These are phyloP conservation scores for Dicentrarchus labrax DNA, from an alignment of 2,113 vertebrate species.

Conservation along the genomic window DNA sequence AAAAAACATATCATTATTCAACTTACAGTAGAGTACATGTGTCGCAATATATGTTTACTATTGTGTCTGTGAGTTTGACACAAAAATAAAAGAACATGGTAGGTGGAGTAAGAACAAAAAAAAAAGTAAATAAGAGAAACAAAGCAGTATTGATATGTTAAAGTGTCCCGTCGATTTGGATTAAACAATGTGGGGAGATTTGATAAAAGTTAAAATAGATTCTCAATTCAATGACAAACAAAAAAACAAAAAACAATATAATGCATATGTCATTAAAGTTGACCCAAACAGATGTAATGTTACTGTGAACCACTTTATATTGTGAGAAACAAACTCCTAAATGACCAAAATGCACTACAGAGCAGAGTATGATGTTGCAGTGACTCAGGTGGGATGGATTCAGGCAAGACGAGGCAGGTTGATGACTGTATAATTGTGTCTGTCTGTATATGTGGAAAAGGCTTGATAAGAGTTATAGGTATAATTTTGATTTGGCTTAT, in stretches of 20 bases:
- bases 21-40: slow-evolving; percentile 63
- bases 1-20: slow-evolving; percentile 33
- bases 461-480: background rate
- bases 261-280: slow-evolving; percentile 82
- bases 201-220: slow-evolving; percentile 66
- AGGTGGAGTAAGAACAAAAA: slow-evolving; percentile 21
- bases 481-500: background rate
- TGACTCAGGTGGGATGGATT: slow-evolving; percentile 2
- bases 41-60: slow-evolving; percentile 49
- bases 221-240: slow-evolving; percentile 80
- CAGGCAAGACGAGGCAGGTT: background rate
- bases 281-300: slow-evolving; percentile 78
- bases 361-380: background rate
- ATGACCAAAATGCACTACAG: background rate
- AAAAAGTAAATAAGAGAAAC: slow-evolving; percentile 6
- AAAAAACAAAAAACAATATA: slow-evolving; percentile 53
- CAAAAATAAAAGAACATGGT: slow-evolving; percentile 15
- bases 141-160: slow-evolving; percentile 28
- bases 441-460: background rate
- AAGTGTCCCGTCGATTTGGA: slow-evolving; percentile 42
- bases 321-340: slow-evolving; percentile 24
- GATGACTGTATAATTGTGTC: background rate
- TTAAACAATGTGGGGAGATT: slow-evolving; percentile 18
- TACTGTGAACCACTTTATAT: slow-evolving; percentile 36
- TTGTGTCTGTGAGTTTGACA: slow-evolving; percentile 37